Conservation (phyloP, 2,888 invertebrate species). For the Standfussiana lucernea region DNA sequence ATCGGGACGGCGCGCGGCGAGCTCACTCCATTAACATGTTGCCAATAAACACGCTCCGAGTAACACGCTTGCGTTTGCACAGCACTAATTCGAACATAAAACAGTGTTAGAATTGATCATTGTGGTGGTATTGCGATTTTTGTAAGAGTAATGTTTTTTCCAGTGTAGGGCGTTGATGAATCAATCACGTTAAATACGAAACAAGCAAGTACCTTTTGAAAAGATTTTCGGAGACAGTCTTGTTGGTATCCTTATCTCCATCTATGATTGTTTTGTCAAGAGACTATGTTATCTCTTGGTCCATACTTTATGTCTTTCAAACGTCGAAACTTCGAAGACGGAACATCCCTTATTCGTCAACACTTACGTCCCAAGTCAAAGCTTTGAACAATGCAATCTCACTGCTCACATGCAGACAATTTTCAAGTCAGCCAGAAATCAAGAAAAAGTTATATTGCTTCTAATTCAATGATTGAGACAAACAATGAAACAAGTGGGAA, state of each 20-base stretch:
- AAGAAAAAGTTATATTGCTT: constrained; percentile 32
- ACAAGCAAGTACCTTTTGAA: not conserved
- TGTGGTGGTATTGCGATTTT: constrained; percentile 29
- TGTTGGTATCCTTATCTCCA: not conserved
- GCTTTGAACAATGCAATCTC: constrained; percentile 27
- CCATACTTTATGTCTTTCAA: not conserved
- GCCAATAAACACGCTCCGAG: constrained; percentile 61
- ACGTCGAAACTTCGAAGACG: not conserved
- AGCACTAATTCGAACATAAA: constrained; percentile 59
- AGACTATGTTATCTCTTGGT: not conserved
- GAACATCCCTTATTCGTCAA: not conserved
- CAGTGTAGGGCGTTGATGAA: not conserved
- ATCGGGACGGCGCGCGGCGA: constrained; percentile 36
- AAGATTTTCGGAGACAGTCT: not conserved
- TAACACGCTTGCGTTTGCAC: constrained; percentile 52
- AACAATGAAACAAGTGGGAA: constrained; percentile 54
- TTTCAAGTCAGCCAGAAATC: constrained; percentile 24
- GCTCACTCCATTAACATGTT: constrained; percentile 58
- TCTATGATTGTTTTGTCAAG: not conserved
- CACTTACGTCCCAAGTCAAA: not conserved
- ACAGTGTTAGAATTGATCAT: constrained; percentile 38
- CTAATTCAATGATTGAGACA: constrained; percentile 43
- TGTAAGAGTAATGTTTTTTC: not conserved
- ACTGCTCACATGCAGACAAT: constrained; percentile 14
- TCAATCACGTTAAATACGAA: not conserved